phyloP scores from a whole-genome alignment of 2,797 vertebrate species.

The Platyrinchus mystaceus region DNA sequence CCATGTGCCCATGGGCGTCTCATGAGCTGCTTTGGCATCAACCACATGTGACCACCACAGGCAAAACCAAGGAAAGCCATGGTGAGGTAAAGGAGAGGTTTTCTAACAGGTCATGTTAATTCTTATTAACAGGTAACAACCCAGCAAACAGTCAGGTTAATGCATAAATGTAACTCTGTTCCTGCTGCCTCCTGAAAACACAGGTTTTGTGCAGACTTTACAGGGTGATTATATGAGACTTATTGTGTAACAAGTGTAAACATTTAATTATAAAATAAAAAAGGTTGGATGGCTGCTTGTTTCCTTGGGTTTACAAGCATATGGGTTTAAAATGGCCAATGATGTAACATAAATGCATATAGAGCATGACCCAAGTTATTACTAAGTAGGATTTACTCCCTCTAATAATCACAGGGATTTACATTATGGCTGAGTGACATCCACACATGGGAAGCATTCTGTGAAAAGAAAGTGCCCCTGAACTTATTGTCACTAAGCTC shows the following conservation, averaged over 20 bases:
- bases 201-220: background rate
- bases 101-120: background rate
- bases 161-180: background rate
- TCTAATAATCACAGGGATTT: slow-evolving; percentile 22
- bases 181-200: background rate
- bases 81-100: background rate
- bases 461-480: background rate
- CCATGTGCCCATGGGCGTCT: accelerated
- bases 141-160: background rate
- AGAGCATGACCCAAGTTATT: background rate
- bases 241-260: slow-evolving; percentile 8
- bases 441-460: background rate
- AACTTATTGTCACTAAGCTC: background rate
- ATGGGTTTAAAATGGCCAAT: background rate
- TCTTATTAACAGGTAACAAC: background rate
- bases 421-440: background rate
- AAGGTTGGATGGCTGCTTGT: background rate
- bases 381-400: background rate
- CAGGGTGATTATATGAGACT: background rate
- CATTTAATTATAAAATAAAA: slow-evolving; percentile 37
- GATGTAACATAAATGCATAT: background rate
- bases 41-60: background rate
- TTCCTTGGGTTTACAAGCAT: background rate
- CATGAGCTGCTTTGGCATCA: background rate
- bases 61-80: background rate